Evolutionary conservation across 2,113 vertebrate species (phyloP).

Genomic region (Scalopus aquaticus): DNA sequence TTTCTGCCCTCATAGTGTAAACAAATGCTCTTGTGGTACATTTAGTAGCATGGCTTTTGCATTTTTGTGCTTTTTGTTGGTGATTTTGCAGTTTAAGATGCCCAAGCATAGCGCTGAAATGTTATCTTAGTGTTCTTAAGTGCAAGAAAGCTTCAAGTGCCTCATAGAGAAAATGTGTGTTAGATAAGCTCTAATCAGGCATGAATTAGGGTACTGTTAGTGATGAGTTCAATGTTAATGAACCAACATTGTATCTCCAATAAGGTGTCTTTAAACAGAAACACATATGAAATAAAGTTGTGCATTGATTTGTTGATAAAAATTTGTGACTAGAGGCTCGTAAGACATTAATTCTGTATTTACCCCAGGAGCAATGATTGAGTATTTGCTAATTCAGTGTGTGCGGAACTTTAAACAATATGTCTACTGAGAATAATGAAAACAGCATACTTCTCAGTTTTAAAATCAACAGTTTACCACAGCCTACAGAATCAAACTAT

Average conservation of each 20-base stretch:
- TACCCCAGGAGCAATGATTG: neutral
- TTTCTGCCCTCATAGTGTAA: neutral
- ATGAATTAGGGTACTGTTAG: neutral
- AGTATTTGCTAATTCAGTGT: slow-evolving; percentile 25
- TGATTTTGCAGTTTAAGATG: neutral
- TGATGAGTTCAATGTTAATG: neutral
- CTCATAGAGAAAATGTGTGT: neutral
- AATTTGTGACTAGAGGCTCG: neutral
- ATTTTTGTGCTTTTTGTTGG: neutral
- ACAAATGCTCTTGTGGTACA: neutral
- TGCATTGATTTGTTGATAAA: neutral
- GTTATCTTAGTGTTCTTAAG: neutral
- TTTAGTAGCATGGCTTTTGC: neutral
- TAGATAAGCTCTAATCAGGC: neutral
- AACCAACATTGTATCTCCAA: neutral
- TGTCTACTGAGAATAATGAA: neutral
- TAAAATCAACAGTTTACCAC: neutral
- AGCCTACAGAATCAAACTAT: neutral
- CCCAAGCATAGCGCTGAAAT: neutral
- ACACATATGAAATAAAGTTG: slow-evolving; percentile 16
- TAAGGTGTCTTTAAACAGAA: neutral
- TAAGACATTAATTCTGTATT: neutral
- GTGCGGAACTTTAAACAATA: neutral
- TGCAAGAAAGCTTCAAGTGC: neutral
- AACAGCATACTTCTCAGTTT: neutral